Evolutionary conservation across 1,140 invertebrate genomes (phyloP).

Genomic region (Caenorhabditis briggsae): DNA sequence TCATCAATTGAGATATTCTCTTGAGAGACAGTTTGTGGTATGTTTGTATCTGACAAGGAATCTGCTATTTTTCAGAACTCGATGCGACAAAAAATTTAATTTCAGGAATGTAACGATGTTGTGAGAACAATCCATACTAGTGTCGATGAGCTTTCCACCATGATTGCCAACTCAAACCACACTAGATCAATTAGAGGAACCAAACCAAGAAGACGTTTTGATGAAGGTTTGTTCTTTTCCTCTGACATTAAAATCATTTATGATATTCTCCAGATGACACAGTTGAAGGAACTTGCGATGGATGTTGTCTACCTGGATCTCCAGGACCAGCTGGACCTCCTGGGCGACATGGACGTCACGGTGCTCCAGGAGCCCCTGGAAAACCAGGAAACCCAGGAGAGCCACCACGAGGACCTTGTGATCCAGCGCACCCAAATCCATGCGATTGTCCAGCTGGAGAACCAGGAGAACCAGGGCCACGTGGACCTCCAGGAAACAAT

Average conservation of each 20-base stretch:
- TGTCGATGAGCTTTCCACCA: not conserved
- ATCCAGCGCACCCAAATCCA: slow-evolving; percentile 58
- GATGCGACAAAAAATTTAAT: not conserved
- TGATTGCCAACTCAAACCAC: slow-evolving; percentile 1
- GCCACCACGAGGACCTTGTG: slow-evolving; percentile 54
- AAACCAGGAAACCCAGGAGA: slow-evolving; percentile 62
- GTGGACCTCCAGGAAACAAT: slow-evolving; percentile 61
- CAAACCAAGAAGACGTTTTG: slow-evolving; percentile 17
- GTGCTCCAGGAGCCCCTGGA: slow-evolving; percentile 61
- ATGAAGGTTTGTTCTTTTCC: slow-evolving; percentile 2
- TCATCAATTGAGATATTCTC: slow-evolving; percentile 20
- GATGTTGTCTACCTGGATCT: slow-evolving; percentile 63
- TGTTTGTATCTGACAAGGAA: not conserved
- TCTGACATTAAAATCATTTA: not conserved
- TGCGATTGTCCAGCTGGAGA: slow-evolving; percentile 64
- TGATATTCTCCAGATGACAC: slow-evolving; percentile 2
- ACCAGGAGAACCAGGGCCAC: slow-evolving; percentile 63
- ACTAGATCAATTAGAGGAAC: slow-evolving; percentile 22
- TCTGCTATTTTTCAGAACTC: too few species aligned
- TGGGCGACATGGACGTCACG: slow-evolving; percentile 53
- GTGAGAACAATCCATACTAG: slow-evolving; percentile 15
- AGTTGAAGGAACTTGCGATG: slow-evolving; percentile 49
- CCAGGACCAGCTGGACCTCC: slow-evolving; percentile 57
- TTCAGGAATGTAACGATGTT: slow-evolving; percentile 30
- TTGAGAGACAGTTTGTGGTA: slow-evolving; percentile 23